Percentiles rank a stretch among this genome's conserved stretches.
These are phyloP conservation scores for Belgica antarctica DNA, from an alignment of 2,888 invertebrate species.

Conservation along the genomic window DNA sequence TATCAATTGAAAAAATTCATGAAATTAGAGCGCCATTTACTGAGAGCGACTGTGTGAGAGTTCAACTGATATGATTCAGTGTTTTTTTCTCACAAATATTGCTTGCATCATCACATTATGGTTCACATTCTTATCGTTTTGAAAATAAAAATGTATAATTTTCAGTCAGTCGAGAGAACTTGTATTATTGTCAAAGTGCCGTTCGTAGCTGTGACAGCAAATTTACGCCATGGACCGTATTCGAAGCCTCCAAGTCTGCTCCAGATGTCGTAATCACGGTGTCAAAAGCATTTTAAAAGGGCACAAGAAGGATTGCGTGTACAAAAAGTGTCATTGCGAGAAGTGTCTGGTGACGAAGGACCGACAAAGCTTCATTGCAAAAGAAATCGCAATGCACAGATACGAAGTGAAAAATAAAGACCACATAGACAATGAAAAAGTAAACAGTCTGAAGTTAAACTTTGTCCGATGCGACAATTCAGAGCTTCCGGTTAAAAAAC, in stretches of 20 bases:
- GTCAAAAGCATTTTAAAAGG: background rate
- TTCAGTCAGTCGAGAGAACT: slow-evolving; percentile 6
- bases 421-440: background rate
- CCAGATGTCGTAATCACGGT: slow-evolving; percentile 29
- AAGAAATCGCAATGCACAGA: slow-evolving; percentile 36
- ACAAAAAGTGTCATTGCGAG: background rate
- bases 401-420: background rate
- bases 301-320: slow-evolving; percentile 25
- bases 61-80: too few species aligned
- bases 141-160: slow-evolving; percentile 8
- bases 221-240: background rate
- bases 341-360: slow-evolving; percentile 16
- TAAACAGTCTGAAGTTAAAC: background rate
- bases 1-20: too few species aligned
- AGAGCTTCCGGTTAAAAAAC: background rate
- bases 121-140: slow-evolving; percentile 8
- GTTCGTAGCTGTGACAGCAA: background rate
- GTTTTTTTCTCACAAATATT: background rate
- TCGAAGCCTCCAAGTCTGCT: slow-evolving; percentile 23
- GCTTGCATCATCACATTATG: background rate
- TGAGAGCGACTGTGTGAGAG: too few species aligned
- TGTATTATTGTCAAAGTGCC: slow-evolving; percentile 19
- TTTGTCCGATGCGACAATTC: background rate
- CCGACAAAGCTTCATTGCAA: slow-evolving; percentile 33
- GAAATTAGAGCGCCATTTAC: too few species aligned